Evolutionary conservation across 2,113 vertebrate species (phyloP), one percentile per base, ranked within the genome.

Genomic region (Psilopogon haemacephalus): DNA sequence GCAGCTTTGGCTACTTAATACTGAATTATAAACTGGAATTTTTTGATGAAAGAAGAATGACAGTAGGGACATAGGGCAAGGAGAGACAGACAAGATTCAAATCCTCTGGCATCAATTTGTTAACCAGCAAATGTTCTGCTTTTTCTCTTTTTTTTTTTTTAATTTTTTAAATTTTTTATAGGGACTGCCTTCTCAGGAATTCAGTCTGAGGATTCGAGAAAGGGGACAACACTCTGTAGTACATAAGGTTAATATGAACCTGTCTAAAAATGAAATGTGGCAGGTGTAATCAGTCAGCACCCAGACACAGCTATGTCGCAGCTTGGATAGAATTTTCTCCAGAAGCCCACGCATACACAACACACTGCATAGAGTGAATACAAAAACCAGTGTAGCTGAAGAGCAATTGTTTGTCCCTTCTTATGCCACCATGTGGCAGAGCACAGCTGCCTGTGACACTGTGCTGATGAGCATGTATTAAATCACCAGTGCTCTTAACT

Each of bases 211-310:
- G 62, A 56, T 35, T 8, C 0, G 1, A 38, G 68, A 81, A 71
- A 74, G 42, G 19, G 33, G 30, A 69, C 72, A 33, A 38, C 32
- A 23, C 56, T 80, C 67, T 33, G 19, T 16, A 38, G 20, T 19
- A 40, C 2, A 71, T 69, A 83, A 85, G 33, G 72, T 89, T 50
- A 73, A 56, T 56, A 64, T 27, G 50, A 90, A 71, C 23, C 56
- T 71, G 52, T 56, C 28, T 60, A 30, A 81, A 81, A 89, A 88
- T 60, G 88, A 60, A 60, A 84, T 28, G 76, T 81, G 90, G 15
- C 88, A 84, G 52, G 10, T 60, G 35, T 44, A 30, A 95, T 93
- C 83, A 72, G 83, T 88, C 54, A 81, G 83, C 15, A 58, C 15
- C 65, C 73, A 86, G 20, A 74, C 48, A 60, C 0, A 0, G n/a